Base-by-base conservation (phyloP, 2,888 invertebrate species). In the Pollenia labialis region DNA sequence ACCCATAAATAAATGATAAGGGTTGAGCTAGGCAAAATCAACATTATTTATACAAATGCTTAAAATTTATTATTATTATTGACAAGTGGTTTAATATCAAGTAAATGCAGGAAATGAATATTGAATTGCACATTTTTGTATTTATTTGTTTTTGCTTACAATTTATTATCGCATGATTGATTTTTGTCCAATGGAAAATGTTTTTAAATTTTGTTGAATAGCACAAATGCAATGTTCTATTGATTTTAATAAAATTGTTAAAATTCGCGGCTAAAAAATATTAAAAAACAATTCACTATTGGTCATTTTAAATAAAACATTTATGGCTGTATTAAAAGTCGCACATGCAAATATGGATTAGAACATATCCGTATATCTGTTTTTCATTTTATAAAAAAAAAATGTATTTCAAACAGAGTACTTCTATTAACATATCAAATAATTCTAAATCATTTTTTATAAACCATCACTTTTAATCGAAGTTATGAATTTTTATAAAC, bases 391-490 rank as follows among this genome's bases (percentile, higher is more conserved):
- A 44, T 23, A 71, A 54, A 18, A 54, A 8, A 71, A 54, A 18
- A 54, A 4, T 44, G 54, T 64, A 32, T 64, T 42, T 58, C 8
- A 32, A 32, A 42, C 12, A 44, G 74, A 56, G 8, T 56, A 56
- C 32, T 66, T 46, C 11, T 66, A 74, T 64, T 32, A 48, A 14
- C n/a, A 74, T 48, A 56, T 64, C 40, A 18, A 72, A 48, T 56
- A 50, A 74, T 56, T 74, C 72, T 74, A 81, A 81, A 81, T 81
- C 56, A 74, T 74, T 58, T 58, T 72, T 50, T 74, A 56, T 23
- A 32, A 76, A 60, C 46, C 12, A 79, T 32, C 32, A 58, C 2
- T 32, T 58, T 40, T 14, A n/a, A 58, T 14, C 40, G 32, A 58
- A 40, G 58, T 7, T 14, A 14, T 18, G 32, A 12, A 32, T 14